phyloP scores from a whole-genome alignment of 1,140 invertebrate species.

The Neuroterus valhalla region DNA sequence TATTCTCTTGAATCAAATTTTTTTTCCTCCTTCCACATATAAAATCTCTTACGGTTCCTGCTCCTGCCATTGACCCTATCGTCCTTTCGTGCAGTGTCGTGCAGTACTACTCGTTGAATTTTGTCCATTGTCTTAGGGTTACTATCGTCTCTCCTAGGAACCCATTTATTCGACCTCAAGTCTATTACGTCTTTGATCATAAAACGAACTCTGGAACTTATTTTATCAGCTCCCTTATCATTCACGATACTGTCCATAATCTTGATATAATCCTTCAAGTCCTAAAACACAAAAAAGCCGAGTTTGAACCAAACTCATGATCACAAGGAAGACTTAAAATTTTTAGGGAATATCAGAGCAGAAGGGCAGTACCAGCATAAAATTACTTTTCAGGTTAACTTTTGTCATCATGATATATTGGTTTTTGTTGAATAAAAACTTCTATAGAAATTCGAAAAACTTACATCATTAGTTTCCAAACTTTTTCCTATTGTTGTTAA shows the following conservation, averaged over 20 bases:
- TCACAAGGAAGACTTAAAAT: no score
- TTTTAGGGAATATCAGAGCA: no score
- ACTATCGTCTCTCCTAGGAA: slow-evolving; percentile 88
- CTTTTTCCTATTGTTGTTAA: slow-evolving; percentile 92
- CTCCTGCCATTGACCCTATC: slow-evolving; percentile 72
- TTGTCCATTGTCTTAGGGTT: slow-evolving; percentile 96
- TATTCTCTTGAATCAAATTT: no score
- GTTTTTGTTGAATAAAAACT: no score
- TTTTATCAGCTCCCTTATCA: slow-evolving; percentile 75
- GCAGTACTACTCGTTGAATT: slow-evolving; percentile 91
- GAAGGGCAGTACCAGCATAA: no score
- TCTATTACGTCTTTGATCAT: slow-evolving; percentile 97
- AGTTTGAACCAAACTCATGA: neutral
- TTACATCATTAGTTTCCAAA: no score
- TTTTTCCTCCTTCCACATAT: no score
- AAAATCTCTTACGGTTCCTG: slow-evolving; percentile 67
- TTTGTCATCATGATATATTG: no score
- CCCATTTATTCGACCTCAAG: slow-evolving; percentile 88
- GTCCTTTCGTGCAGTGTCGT: slow-evolving; percentile 78
- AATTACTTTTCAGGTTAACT: no score
- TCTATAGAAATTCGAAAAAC: no score
- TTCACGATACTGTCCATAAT: slow-evolving; percentile 81
- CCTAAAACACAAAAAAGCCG: slow-evolving; percentile 49
- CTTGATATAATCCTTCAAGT: slow-evolving; percentile 79
- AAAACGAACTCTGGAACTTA: slow-evolving; percentile 89